These are phyloP conservation scores for Rhinoderma darwinii DNA, from an alignment of 2,113 vertebrate species.

Conservation along the genomic window DNA sequence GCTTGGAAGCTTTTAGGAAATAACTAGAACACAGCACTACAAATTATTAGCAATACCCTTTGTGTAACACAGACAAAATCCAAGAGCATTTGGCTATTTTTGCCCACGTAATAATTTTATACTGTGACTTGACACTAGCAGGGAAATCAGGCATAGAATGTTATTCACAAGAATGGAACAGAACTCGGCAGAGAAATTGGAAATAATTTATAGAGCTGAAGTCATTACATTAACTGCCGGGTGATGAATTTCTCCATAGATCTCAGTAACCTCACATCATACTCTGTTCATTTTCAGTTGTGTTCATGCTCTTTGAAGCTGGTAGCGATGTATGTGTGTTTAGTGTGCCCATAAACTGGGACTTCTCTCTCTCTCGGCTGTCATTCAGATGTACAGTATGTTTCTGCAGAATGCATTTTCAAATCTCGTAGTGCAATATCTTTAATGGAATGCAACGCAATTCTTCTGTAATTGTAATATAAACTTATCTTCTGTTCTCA, in stretches of 20 bases:
- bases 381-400: conserved; percentile 12
- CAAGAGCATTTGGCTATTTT: conserved; percentile 47
- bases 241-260: conserved; percentile 51
- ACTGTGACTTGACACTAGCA: conserved; percentile 50
- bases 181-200: conserved; percentile 49
- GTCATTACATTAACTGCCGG: conserved; percentile 48
- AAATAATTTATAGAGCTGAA: conserved; percentile 50
- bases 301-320: conserved; percentile 12
- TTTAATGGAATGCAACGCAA: neutral
- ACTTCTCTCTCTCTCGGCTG: neutral
- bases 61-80: conserved; percentile 36
- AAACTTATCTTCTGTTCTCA: neutral
- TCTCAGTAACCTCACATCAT: conserved; percentile 43
- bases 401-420: neutral
- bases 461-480: neutral
- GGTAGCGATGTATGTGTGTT: conserved; percentile 21
- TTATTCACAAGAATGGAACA: conserved; percentile 43
- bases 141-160: conserved; percentile 48
- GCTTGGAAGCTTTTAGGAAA: conserved; percentile 30
- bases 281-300: conserved; percentile 4
- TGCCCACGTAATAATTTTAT: conserved; percentile 48
- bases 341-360: conserved; percentile 20
- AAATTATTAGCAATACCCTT: conserved; percentile 28
- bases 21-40: conserved; percentile 14
- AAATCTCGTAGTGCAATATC: neutral